Conservation (phyloP, 2,888 invertebrate species). For the Drosophila bunnanda region DNA sequence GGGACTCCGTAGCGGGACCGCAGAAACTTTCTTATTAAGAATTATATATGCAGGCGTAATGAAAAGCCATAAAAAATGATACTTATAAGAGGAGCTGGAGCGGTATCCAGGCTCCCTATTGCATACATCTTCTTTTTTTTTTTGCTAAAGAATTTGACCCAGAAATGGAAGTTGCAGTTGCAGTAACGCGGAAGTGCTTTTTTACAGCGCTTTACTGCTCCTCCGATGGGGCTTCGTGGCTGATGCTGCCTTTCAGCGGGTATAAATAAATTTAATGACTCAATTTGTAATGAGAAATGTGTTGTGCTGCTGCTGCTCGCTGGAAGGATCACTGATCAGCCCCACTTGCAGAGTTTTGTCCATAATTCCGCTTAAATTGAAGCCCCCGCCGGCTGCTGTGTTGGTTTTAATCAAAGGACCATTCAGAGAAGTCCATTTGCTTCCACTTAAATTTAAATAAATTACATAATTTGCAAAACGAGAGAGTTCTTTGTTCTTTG, state of each 20-base stretch:
- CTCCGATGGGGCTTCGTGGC: constrained; percentile 6
- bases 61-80: constrained; percentile 80
- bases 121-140: constrained; percentile 22
- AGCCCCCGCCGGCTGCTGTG: constrained; percentile 45
- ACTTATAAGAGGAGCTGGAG: constrained; percentile 61
- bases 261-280: constrained; percentile 83
- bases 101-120: constrained; percentile 36
- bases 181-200: constrained; percentile 71
- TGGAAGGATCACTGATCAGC: constrained; percentile 47
- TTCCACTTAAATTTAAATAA: constrained; percentile 65
- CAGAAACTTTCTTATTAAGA: constrained; percentile 75
- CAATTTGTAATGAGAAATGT: constrained; percentile 81
- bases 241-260: constrained; percentile 74
- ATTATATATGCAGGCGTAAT: constrained; percentile 74
- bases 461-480: constrained; percentile 60
- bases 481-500: constrained; percentile 52
- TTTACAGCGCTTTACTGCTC: constrained; percentile 41
- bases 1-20: constrained; percentile 17
- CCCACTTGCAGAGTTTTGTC: constrained; percentile 58
- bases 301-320: constrained; percentile 37
- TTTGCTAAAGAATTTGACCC: constrained; percentile 62
- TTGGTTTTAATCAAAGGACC: constrained; percentile 59
- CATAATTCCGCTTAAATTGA: constrained; percentile 66
- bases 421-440: constrained; percentile 38
- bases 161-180: constrained; percentile 63